These are phyloP conservation scores for Baccha elongata DNA, from an alignment of 2,888 invertebrate species.

Conservation along the genomic window DNA sequence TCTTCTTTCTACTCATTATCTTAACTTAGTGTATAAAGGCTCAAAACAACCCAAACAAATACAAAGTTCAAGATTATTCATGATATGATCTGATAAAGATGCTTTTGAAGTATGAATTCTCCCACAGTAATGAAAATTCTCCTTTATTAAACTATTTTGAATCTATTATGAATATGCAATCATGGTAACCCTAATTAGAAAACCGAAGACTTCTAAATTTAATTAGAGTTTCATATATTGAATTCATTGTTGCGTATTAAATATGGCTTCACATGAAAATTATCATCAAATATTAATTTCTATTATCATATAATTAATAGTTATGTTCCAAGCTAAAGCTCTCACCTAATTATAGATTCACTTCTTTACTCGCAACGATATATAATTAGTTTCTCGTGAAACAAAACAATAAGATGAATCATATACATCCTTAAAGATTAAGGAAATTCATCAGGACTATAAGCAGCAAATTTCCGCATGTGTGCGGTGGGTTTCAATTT, in stretches of 20 bases:
- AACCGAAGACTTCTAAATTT: neutral
- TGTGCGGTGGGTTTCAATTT: slow-evolving; percentile 8
- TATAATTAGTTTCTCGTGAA: slow-evolving; percentile 45
- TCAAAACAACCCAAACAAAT: too few relatives aligned
- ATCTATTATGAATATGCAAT: slow-evolving; percentile 14
- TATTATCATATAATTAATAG: slow-evolving; percentile 54
- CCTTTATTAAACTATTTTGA: neutral
- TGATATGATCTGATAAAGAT: too few relatives aligned
- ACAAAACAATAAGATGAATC: slow-evolving; percentile 2
- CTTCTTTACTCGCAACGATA: neutral
- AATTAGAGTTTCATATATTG: slow-evolving; percentile 4
- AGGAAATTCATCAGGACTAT: too few relatives aligned
- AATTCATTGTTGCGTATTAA: neutral
- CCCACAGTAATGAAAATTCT: neutral
- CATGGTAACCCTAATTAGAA: neutral
- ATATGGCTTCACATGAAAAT: neutral
- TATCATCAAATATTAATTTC: slow-evolving; percentile 55
- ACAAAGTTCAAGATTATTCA: too few relatives aligned
- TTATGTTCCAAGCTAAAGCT: slow-evolving; percentile 16
- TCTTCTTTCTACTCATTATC: too few relatives aligned
- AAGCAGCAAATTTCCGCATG: too few relatives aligned
- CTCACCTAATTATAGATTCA: slow-evolving; percentile 5
- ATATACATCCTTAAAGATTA: too few relatives aligned
- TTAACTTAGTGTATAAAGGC: too few relatives aligned
- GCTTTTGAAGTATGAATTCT: too few relatives aligned